A percentile compares a stretch with the other conserved stretches of the same genome.
phyloP scores from a whole-genome alignment of 2,797 vertebrate species.

The Neostethus bicornis region DNA sequence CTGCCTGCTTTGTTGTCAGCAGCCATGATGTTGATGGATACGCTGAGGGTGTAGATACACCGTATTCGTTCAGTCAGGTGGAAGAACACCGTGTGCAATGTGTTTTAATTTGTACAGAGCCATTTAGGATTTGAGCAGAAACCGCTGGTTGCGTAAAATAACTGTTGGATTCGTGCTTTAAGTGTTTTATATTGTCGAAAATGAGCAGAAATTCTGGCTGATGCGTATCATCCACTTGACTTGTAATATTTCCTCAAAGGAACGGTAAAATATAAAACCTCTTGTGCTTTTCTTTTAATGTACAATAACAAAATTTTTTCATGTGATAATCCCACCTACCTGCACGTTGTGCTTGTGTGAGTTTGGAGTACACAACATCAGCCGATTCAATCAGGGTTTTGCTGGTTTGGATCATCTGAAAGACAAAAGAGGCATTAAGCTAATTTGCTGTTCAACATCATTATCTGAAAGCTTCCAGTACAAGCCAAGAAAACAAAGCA shows the following conservation, averaged over 20 bases:
- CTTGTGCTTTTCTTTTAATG: not conserved
- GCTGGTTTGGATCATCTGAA: constrained; percentile 92
- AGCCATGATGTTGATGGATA: constrained; percentile 37
- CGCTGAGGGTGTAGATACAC: constrained; percentile 16
- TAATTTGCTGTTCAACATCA: constrained; percentile 5
- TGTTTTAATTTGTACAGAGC: constrained; percentile 14
- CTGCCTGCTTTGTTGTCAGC: constrained; percentile 36
- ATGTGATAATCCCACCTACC: constrained; percentile 68
- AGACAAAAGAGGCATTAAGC: constrained; percentile 35
- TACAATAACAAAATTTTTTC: not conserved
- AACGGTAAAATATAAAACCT: not conserved
- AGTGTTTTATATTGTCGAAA: not conserved
- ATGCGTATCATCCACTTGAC: constrained; percentile 11
- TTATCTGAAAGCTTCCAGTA: not conserved
- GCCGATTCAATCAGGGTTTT: constrained; percentile 91
- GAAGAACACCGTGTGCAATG: constrained; percentile 7
- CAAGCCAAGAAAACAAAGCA: not conserved
- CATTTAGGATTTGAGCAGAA: constrained; percentile 1
- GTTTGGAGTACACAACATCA: constrained; percentile 86
- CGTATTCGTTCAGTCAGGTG: constrained; percentile 10
- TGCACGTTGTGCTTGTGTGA: constrained; percentile 90
- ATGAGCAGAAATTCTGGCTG: not conserved
- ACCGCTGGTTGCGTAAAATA: not conserved
- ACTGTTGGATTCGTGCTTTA: not conserved
- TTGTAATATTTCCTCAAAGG: not conserved